Evolutionary conservation across 2,888 invertebrate genomes (phyloP), one percentile per base, ranked within the genome.

Genomic region (Chrysomela aeneicollis): DNA sequence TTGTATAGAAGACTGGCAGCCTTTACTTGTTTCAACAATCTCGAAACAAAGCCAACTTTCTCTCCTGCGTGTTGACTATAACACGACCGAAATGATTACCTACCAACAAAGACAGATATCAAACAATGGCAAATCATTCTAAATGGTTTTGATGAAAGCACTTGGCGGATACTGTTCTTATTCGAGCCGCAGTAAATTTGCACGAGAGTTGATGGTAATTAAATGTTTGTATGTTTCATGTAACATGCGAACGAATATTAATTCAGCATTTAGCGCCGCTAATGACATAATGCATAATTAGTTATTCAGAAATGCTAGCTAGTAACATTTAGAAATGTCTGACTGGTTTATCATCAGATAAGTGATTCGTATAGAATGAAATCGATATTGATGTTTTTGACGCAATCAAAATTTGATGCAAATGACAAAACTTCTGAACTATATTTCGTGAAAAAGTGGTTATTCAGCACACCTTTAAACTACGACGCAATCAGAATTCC

Each of bases 61-160:
- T 4, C 42, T 42, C n/a, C 42, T n/a, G 15, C 42, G 42, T 15
- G 42, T 26, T 15, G 26, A 46, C 17, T 6, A n/a, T n/a, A 12
- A 46, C 17, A 21, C 9, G 9, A 19, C 19, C 19, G 19, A 57
- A 47, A 46, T 32, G 30, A 47, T 18, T 57, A 19, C n/a, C 42
- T 21, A 26, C 42, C 49, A 69, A 70, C 69, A 69, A 72, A 67
- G 64, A 63, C 63, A 66, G 49, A 69, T 68, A 66, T 64, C 65
- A 68, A 71, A 69, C 70, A 70, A 63, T 66, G 67, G 64, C 63
- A 65, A 72, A 72, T 72, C 68, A 72, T 72, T 70, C 70, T 68
- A 71, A 69, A 64, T 61, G 54, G 55, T 63, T 65, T 54, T 49
- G 58, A 62, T 18, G 21, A 57, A 57, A 19, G 65, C 59, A n/a